Evolutionary conservation across 1,140 invertebrate genomes (phyloP).

Genomic region (Mamestra configurata): DNA sequence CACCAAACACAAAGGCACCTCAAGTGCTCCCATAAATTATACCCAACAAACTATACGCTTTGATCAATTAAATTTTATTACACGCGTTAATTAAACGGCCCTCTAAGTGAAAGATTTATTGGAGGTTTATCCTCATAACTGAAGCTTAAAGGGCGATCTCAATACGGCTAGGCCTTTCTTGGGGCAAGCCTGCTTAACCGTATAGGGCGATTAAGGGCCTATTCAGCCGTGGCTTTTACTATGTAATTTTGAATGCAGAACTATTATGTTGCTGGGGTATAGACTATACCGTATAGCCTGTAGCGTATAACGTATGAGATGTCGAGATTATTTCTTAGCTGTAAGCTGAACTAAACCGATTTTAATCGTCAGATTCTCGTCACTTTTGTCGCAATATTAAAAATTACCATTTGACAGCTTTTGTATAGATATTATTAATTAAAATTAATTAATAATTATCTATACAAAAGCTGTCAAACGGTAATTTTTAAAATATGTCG

Average conservation of each 20-base stretch:
- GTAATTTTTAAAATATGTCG: no score
- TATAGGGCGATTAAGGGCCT: constrained; percentile 59
- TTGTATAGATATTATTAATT: no score
- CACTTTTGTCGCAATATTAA: no score
- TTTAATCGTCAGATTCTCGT: no score
- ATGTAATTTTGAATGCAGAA: constrained; percentile 35
- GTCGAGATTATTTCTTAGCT: no score
- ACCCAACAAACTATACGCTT: constrained; percentile 72
- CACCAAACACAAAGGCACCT: constrained; percentile 56
- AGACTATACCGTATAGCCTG: no score
- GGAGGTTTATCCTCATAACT: constrained; percentile 85
- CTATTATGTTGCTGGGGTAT: not conserved
- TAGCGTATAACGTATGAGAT: no score
- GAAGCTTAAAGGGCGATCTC: constrained; percentile 80
- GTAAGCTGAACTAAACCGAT: no score
- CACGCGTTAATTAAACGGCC: constrained; percentile 83
- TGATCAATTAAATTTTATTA: constrained; percentile 87
- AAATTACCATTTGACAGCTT: no score
- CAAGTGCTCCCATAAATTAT: constrained; percentile 67
- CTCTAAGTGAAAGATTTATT: constrained; percentile 86
- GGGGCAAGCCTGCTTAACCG: constrained; percentile 54
- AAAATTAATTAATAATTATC: no score
- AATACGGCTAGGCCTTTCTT: constrained; percentile 66
- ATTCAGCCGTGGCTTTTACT: constrained; percentile 44
- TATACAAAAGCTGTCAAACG: no score